These are phyloP conservation scores for Lordiphosa stackelbergi DNA, from an alignment of 1,140 invertebrate species.

Conservation along the genomic window DNA sequence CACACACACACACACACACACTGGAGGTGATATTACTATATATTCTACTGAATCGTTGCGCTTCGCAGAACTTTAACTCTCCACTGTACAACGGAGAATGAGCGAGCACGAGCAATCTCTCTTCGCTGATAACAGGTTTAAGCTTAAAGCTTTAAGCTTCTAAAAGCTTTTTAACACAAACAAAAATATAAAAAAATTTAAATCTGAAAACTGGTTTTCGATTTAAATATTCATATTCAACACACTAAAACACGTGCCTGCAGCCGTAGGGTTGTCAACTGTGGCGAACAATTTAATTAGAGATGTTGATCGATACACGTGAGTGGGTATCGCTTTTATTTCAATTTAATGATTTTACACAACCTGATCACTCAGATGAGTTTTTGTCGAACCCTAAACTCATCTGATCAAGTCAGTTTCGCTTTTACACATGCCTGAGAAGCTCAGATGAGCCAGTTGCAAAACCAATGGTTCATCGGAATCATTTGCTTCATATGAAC, in stretches of 20 bases:
- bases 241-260: neutral
- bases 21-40: neutral
- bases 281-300: neutral
- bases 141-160: constrained; percentile 39
- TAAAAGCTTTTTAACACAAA: constrained; percentile 20
- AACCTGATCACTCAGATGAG: no score
- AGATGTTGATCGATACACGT: neutral
- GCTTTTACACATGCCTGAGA: no score
- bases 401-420: no score
- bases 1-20: neutral
- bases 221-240: constrained; percentile 13
- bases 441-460: no score
- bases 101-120: constrained; percentile 11
- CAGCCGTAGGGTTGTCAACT: constrained; percentile 1
- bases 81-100: constrained; percentile 32
- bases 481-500: no score
- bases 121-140: constrained; percentile 64
- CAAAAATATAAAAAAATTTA: neutral
- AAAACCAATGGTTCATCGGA: no score
- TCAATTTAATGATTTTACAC: no score
- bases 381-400: no score
- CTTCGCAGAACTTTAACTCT: constrained; percentile 31
- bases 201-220: neutral
- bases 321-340: no score
- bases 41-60: constrained; percentile 3